phyloP scores from a whole-genome alignment of 2,888 invertebrate species.

The Limenitis camilla region DNA sequence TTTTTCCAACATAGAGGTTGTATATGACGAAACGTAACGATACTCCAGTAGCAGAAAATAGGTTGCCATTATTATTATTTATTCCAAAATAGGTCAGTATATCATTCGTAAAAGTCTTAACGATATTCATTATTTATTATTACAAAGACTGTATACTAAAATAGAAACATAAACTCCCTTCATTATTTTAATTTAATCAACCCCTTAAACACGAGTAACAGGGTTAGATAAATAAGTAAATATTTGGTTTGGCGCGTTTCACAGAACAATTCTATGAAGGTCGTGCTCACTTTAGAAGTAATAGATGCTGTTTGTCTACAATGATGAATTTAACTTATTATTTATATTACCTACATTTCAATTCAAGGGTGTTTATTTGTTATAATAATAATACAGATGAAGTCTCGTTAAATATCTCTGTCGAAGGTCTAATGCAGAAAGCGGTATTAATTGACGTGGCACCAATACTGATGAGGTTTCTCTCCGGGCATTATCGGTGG shows the following conservation, averaged over 20 bases:
- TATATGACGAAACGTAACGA: too few relatives aligned
- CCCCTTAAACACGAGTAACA: neutral
- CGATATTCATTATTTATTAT: neutral
- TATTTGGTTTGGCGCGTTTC: conserved; percentile 2
- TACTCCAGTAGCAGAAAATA: too few relatives aligned
- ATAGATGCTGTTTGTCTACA: neutral
- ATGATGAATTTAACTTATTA: neutral
- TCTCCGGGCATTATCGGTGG: too few relatives aligned
- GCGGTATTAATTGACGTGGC: too few relatives aligned
- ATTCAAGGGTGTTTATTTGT: neutral
- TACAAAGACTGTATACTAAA: neutral
- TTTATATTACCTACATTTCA: neutral
- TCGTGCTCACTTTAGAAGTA: neutral
- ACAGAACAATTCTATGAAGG: conserved; percentile 6
- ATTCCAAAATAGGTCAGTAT: too few relatives aligned
- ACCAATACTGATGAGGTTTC: too few relatives aligned
- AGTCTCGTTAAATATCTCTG: conserved; percentile 2
- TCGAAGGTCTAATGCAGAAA: conserved; percentile 40
- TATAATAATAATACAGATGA: too few relatives aligned
- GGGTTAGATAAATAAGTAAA: conserved; percentile 8
- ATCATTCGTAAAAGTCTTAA: neutral
- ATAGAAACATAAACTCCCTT: neutral
- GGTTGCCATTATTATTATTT: too few relatives aligned
- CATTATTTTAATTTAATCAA: conserved; percentile 6
- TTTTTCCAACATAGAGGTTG: too few relatives aligned